Conservation (phyloP, 2,888 invertebrate species). For the Pandemis cinnamomeana region DNA sequence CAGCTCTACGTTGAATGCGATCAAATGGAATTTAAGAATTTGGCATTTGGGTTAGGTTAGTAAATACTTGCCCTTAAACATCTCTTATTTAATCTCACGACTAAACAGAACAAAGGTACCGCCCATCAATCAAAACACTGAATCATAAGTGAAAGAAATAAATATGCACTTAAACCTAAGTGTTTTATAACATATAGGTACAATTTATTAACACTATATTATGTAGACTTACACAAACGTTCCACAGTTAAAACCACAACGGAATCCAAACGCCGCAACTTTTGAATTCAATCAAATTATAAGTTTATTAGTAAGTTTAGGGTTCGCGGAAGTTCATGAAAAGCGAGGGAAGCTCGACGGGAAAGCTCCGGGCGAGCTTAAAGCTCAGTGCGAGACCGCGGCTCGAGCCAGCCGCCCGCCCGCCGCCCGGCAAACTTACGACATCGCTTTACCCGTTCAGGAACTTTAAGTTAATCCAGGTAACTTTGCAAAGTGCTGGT, state of each 20-base stretch:
- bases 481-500: conserved; percentile 2
- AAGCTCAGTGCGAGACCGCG: conserved; percentile 53
- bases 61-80: too few relatives aligned
- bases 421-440: conserved; percentile 19
- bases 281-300: not conserved
- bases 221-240: not conserved
- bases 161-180: too few relatives aligned
- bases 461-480: not conserved
- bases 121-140: too few relatives aligned
- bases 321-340: not conserved
- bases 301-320: not conserved
- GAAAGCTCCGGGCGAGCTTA: conserved; percentile 35
- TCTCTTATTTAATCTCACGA: too few relatives aligned
- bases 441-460: not conserved
- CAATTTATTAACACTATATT: too few relatives aligned
- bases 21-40: too few relatives aligned
- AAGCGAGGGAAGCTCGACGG: conserved; percentile 6
- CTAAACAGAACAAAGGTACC: too few relatives aligned
- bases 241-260: not conserved
- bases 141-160: too few relatives aligned
- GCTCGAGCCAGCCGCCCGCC: conserved; percentile 45
- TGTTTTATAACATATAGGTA: too few relatives aligned
- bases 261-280: not conserved
- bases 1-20: too few relatives aligned
- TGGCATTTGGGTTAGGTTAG: too few relatives aligned